Percentiles rank a stretch among this genome's conserved stretches.
These are phyloP conservation scores for Drosophila takahashii DNA, from an alignment of 1,140 invertebrate species.

Conservation along the genomic window DNA sequence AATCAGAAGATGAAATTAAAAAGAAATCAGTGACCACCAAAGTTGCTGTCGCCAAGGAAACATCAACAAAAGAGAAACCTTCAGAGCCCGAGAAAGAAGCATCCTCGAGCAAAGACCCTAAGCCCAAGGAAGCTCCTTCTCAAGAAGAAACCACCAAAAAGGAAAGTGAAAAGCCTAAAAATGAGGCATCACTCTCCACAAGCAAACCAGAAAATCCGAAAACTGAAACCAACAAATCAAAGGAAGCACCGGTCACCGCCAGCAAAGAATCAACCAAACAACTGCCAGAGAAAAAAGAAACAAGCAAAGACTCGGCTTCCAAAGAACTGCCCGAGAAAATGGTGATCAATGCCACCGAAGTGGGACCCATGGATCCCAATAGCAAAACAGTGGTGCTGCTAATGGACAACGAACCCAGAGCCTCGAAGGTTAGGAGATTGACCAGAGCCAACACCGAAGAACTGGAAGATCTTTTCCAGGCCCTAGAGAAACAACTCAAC, in stretches of 20 bases:
- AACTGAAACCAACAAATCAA: conserved; percentile 9
- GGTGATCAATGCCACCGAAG: conserved; percentile 34
- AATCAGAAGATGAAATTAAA: neutral
- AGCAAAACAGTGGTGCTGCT: conserved; percentile 76
- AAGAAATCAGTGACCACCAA: neutral
- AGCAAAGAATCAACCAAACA: conserved; percentile 13
- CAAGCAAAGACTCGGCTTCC: neutral
- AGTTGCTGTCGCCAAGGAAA: neutral
- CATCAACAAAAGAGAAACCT: neutral
- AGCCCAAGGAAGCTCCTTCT: conserved; percentile 2
- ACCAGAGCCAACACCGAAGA: conserved; percentile 80
- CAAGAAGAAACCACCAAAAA: neutral
- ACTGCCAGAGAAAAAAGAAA: conserved; percentile 17
- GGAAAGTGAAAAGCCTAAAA: neutral
- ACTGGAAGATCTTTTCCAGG: conserved; percentile 74
- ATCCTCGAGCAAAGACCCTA: neutral
- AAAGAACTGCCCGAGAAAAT: conserved; percentile 25
- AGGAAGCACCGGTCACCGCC: neutral
- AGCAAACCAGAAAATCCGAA: neutral
- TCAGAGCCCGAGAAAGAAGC: neutral
- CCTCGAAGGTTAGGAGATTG: conserved; percentile 69
- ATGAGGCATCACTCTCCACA: neutral
- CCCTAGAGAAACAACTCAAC: conserved; percentile 73
- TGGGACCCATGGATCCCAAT: conserved; percentile 58
- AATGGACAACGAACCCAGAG: conserved; percentile 76